These are phyloP conservation scores for Eilema griseolum DNA, from an alignment of 2,888 invertebrate genomes.

Conservation along the genomic window DNA sequence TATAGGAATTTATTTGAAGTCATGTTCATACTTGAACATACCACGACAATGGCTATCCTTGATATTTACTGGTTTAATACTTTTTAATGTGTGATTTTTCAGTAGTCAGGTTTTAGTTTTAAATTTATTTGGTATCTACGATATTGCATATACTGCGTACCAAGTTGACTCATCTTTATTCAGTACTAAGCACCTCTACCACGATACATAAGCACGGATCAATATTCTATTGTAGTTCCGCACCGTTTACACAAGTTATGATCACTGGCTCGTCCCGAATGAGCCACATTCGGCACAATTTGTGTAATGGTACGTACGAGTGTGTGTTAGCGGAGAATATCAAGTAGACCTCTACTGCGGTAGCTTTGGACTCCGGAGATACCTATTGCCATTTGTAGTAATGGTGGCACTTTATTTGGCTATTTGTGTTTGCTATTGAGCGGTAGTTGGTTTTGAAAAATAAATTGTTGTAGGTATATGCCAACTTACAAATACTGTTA, in stretches of 20 bases:
- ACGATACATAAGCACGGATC: not conserved
- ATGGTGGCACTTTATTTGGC: too few species aligned
- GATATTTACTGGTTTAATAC: too few species aligned
- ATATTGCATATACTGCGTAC: too few species aligned
- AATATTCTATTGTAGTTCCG: slow-evolving; percentile 13
- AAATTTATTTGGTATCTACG: not conserved
- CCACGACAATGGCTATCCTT: too few species aligned
- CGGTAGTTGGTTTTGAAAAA: too few species aligned
- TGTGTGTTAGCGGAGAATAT: not conserved
- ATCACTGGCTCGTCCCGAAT: slow-evolving; percentile 6
- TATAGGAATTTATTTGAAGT: too few species aligned
- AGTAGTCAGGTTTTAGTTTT: too few species aligned
- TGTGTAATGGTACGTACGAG: slow-evolving; percentile 10
- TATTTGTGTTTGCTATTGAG: too few species aligned
- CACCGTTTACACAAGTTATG: slow-evolving; percentile 9
- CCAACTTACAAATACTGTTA: too few species aligned
- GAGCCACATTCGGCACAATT: slow-evolving; percentile 1
- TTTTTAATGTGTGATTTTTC: too few species aligned
- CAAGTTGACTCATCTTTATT: not conserved
- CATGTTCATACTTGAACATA: too few species aligned
- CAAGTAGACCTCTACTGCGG: not conserved
- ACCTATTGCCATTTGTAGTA: slow-evolving; percentile 3
- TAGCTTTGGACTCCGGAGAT: not conserved
- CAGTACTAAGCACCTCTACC: not conserved
- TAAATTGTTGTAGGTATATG: too few species aligned